Evolutionary conservation across 2,888 invertebrate species (phyloP), one percentile per base, ranked within the genome.

Genomic region (Nemotelus pantherinus): DNA sequence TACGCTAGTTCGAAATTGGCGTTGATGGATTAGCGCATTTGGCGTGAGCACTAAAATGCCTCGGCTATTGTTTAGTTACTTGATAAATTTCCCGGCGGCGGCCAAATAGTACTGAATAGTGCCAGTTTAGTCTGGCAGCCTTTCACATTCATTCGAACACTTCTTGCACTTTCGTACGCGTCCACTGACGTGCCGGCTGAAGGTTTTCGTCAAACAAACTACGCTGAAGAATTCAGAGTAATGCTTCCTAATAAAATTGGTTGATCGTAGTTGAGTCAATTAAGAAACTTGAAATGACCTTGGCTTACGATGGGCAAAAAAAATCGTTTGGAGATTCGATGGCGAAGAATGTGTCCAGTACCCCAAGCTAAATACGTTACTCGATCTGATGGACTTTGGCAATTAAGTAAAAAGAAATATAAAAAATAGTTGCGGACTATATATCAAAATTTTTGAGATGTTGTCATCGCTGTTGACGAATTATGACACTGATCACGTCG

Each of bases 71-170:
- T 70, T 68, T 39, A 55, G 25, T 55, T 53, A 70, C 70, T 50
- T 25, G 70, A 70, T 68, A 68, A 68, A 68, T 70, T 55, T 70
- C 70, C 70, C 55, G 53, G 10, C 55, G 70, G 70, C 55, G 53
- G 43, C 53, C 6, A 55, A 25, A 25, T 25, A 25, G 25, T 25
- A 25, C 25, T 25, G 25, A 25, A 25, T 25, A 25, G 25, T 25
- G 25, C 25, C 25, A 25, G 55, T 39, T 47, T 10, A 43, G 70
- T 70, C 55, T 70, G 9, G 60, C 4, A 55, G 70, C 70, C 70
- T 70, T 70, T 70, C 70, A 70, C 53, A 25, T 25, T 25, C 53
- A 55, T 55, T 70, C 53, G 53, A 55, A 43, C 44, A 70, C 70
- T 70, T 70, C 70, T 70, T 70, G 70, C 41, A 70, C 70, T 70